These are phyloP conservation scores for Hymenopus coronatus DNA, from an alignment of 2,888 invertebrate species.

Conservation along the genomic window DNA sequence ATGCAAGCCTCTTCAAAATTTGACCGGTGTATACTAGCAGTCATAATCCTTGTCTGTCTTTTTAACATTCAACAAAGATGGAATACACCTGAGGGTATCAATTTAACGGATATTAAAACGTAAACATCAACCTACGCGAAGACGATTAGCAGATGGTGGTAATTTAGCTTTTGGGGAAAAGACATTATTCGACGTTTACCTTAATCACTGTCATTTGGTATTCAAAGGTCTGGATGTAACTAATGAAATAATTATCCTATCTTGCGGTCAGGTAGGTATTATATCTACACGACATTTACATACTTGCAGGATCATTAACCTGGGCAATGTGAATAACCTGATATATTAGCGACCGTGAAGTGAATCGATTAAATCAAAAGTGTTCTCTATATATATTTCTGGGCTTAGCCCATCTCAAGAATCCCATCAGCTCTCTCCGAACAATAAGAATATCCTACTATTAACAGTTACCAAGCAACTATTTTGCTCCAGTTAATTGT, in stretches of 20 bases:
- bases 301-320: background rate
- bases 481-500: no score
- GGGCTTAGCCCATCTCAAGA: background rate
- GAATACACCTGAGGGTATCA: background rate
- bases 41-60: background rate
- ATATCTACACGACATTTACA: background rate
- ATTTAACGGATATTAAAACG: background rate
- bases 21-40: no score
- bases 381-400: no score
- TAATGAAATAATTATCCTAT: background rate
- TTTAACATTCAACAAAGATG: background rate
- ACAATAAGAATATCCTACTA: no score
- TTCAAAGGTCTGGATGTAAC: background rate
- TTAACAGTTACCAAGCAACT: no score
- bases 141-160: background rate
- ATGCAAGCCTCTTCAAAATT: no score
- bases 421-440: no score
- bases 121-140: background rate
- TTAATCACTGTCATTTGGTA: background rate
- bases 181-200: background rate
- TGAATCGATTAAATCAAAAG: background rate
- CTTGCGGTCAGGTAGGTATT: background rate
- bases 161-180: background rate
- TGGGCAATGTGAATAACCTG: background rate
- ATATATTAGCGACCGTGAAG: background rate